Evolutionary conservation across 2,113 vertebrate species (phyloP).

Genomic region (Petaurus breviceps): DNA sequence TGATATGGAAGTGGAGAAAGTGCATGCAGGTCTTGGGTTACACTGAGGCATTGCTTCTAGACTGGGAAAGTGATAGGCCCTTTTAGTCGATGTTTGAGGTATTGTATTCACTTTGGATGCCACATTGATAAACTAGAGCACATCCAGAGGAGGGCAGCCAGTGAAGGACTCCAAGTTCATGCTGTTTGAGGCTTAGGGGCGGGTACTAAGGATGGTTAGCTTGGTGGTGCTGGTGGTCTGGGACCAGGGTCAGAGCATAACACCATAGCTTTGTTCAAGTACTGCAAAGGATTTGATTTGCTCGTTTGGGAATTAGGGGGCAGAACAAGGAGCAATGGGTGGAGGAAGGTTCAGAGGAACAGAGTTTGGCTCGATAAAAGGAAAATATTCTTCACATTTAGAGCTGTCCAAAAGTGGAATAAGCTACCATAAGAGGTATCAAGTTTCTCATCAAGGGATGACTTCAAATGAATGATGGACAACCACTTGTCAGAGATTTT

Average conservation of each 20-base stretch:
- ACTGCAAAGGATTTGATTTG: background rate
- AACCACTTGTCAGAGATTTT: background rate
- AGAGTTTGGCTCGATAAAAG: background rate
- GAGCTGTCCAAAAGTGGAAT: background rate
- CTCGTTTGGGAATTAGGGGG: background rate
- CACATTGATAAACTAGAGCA: background rate
- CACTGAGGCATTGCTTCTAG: background rate
- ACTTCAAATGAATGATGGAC: background rate
- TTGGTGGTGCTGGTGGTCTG: background rate
- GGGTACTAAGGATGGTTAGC: background rate
- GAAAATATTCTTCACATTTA: background rate
- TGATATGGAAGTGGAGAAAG: background rate
- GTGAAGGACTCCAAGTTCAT: background rate
- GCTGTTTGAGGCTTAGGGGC: background rate
- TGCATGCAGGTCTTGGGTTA: background rate
- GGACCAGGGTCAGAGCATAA: background rate
- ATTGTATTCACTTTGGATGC: background rate
- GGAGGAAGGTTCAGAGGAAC: background rate
- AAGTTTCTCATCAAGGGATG: background rate
- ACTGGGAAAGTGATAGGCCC: background rate
- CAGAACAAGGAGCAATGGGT: background rate
- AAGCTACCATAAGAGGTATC: background rate
- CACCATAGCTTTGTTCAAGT: background rate
- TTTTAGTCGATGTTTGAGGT: background rate
- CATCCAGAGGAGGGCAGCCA: background rate